Conservation (phyloP, 2,888 invertebrate species). For the Ormia ochracea region DNA sequence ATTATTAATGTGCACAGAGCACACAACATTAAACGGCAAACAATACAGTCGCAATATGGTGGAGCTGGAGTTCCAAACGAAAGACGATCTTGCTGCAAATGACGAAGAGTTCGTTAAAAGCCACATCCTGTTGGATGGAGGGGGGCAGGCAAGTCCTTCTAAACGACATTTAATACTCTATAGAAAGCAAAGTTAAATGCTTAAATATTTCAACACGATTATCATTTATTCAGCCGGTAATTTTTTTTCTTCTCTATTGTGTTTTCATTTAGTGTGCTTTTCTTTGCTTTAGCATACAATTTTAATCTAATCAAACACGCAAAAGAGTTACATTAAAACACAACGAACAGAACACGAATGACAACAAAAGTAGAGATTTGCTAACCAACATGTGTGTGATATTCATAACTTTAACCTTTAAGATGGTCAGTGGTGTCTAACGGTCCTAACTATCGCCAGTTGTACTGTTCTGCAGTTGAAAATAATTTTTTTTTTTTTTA, state of each 20-base stretch:
- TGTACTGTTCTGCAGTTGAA: too few species aligned
- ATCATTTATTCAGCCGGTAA: constrained; percentile 43
- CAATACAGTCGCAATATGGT: background rate
- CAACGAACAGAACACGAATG: constrained; percentile 26
- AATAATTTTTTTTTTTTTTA: too few species aligned
- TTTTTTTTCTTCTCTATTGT: background rate
- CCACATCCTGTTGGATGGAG: constrained; percentile 17
- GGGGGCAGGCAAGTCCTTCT: constrained; percentile 25
- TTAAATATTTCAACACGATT: constrained; percentile 63
- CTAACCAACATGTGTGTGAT: constrained; percentile 40
- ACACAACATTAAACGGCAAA: constrained; percentile 35
- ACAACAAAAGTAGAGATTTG: background rate
- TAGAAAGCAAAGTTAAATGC: constrained; percentile 52
- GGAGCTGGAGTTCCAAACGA: background rate
- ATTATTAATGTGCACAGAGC: constrained; percentile 60
- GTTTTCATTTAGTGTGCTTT: background rate
- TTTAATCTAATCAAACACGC: constrained; percentile 63
- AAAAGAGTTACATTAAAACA: constrained; percentile 39
- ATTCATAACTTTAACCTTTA: constrained; percentile 48
- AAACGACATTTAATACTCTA: constrained; percentile 59
- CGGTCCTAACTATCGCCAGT: background rate
- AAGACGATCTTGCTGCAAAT: constrained; percentile 14
- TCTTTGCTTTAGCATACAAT: background rate
- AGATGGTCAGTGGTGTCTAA: background rate
- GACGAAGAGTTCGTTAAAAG: constrained; percentile 14